Evolutionary conservation across 2,888 invertebrate genomes (phyloP).

Genomic region (Zaprionus obscuricornis): DNA sequence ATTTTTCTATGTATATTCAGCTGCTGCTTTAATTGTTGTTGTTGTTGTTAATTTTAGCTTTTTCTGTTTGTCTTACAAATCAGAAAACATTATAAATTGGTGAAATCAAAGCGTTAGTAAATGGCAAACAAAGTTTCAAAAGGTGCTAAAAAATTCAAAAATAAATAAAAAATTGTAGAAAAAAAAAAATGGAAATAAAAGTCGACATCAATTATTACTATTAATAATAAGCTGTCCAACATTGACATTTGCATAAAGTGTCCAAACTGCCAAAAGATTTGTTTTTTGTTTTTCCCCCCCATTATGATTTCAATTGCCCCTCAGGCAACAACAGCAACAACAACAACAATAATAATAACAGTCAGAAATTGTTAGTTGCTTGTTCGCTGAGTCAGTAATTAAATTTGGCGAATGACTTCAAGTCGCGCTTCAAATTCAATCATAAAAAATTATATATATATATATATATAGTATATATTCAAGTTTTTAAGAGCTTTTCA

Average conservation of each 20-base stretch:
- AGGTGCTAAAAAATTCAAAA: constrained; percentile 68
- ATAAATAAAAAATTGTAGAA: constrained; percentile 2
- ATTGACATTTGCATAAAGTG: constrained; percentile 45
- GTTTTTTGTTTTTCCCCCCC: background rate
- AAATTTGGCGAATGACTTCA: constrained; percentile 55
- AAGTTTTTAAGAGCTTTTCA: constrained; percentile 37
- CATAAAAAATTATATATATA: no score
- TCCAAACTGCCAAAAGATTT: constrained; percentile 23
- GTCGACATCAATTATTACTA: constrained; percentile 70
- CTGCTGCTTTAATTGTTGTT: no score
- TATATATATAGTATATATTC: constrained; percentile 21
- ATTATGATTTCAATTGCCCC: constrained; percentile 19
- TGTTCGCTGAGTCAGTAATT: constrained; percentile 61
- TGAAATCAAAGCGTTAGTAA: constrained; percentile 49
- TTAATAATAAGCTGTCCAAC: constrained; percentile 65
- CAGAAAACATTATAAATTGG: constrained; percentile 67
- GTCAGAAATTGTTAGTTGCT: no score
- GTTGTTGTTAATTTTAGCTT: no score
- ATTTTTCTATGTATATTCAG: constrained; percentile 4
- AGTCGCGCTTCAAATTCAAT: constrained; percentile 34
- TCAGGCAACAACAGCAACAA: no score
- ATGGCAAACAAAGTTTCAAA: constrained; percentile 20
- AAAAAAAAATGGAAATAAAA: constrained; percentile 8
- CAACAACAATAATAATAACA: no score
- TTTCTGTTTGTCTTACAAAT: constrained; percentile 72